Base-by-base conservation (phyloP, 1,140 invertebrate genomes). In the Leptopilina clavipes region DNA sequence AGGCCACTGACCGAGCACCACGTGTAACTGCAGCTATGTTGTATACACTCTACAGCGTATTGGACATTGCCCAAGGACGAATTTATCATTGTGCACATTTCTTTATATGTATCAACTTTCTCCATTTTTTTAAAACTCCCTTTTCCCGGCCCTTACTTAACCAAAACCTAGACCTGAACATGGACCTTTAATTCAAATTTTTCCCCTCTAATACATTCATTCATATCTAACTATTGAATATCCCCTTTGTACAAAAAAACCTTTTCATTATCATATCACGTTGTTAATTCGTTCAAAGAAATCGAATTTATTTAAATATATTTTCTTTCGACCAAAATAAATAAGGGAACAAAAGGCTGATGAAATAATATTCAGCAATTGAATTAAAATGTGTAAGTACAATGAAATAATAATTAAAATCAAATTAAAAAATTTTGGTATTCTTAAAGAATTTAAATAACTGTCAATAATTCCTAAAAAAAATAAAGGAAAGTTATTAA, bases 1-100 rank as follows among this genome's bases (percentile, higher is more conserved):
- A 40, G 75, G 79, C 79, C 81, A 56, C 65, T 70, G 77, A 77
- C 72, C 74, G 70, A 12, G 2, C 12, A 75, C 10, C 70, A 76
- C 54, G 73, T 72, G 76, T 72, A 77, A 18, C 59, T 44, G 43
- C 40, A 65, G 74, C 48, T 75, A 40, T 14, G 48, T 75, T 3
- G 1, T 31, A 5, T 40, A 48, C 3, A 43, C 44, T 11, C 37
- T 44, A 40, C 18, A 52, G 48, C 17, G 48, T n/a, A 52, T 52
- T 17, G 48, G 48, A 52, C 48, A 52, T 52, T 52, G 48, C 14
- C 48, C 48, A 52, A 52, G 48, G 48, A 52, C 48, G 48, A 17
- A 52, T 52, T 40, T 52, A 17, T 17, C 48, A 52, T 52, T 52
- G 48, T 52, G n/a, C 48, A 52, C 48, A 52, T 52, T 52, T 17